A percentile compares a stretch with the other conserved stretches of the same genome.
Conservation (phyloP, 2,797 vertebrate species). For the Acanthurus lineatus region DNA sequence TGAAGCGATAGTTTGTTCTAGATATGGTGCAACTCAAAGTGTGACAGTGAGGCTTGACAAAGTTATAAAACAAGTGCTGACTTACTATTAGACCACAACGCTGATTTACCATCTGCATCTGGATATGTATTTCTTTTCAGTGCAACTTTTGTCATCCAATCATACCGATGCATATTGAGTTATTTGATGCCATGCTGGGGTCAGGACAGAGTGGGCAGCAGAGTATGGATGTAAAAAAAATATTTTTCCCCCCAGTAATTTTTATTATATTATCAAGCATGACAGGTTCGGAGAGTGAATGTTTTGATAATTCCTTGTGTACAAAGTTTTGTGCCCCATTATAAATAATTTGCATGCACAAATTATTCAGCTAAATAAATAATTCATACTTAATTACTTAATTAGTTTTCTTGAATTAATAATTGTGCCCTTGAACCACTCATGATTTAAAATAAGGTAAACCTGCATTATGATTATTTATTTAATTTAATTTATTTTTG, state of each 20-base stretch:
- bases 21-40: conserved; percentile 31
- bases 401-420: conserved; percentile 27
- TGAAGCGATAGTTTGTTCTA: conserved; percentile 45
- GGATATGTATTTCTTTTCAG: conserved; percentile 1
- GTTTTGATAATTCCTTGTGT: not conserved
- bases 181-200: not conserved
- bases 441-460: not conserved
- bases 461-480: not conserved
- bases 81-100: conserved; percentile 6
- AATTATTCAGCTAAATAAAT: conserved; percentile 25
- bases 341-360: conserved; percentile 26
- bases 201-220: too few species aligned
- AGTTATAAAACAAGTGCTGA: conserved; percentile 45
- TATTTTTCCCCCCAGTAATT: not conserved
- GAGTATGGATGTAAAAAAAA: not conserved
- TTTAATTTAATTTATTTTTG: not conserved
- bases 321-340: not conserved
- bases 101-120: not conserved
- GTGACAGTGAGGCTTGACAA: conserved; percentile 32
- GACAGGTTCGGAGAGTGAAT: not conserved
- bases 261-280: not conserved
- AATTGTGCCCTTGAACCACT: conserved; percentile 24
- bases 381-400: conserved; percentile 29
- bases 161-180: not conserved
- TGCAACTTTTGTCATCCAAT: conserved; percentile 5